A percentile compares a stretch with the other conserved stretches of the same genome.
These are phyloP conservation scores for Kradibia gibbosae DNA, from an alignment of 1,140 invertebrate species.

Conservation along the genomic window DNA sequence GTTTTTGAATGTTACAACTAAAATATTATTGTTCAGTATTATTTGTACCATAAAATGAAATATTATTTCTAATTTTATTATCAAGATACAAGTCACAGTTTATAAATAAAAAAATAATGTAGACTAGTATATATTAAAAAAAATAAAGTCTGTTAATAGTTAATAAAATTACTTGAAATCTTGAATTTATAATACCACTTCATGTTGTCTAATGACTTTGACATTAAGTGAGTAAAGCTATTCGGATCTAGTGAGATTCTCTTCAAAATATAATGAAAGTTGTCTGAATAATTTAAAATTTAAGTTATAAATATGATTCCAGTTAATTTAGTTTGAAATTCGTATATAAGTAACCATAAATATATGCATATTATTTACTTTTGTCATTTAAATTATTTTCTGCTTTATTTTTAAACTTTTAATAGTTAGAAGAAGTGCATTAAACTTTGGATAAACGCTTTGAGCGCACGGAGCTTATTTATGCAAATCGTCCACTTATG, in stretches of 20 bases:
- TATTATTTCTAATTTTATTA: no score
- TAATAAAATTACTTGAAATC: neutral
- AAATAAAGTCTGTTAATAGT: no score
- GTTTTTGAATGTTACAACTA: no score
- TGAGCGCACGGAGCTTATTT: constrained; percentile 14
- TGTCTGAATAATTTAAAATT: neutral
- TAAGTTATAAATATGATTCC: neutral
- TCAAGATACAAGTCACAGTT: no score
- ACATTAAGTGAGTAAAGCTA: neutral
- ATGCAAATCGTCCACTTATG: constrained; percentile 42
- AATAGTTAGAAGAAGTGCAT: neutral
- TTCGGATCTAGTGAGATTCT: no score
- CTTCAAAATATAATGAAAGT: neutral
- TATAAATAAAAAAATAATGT: no score
- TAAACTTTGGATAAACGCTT: constrained; percentile 29
- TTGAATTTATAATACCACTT: neutral
- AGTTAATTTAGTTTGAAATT: neutral
- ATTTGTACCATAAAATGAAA: no score
- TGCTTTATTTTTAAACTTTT: constrained; percentile 1
- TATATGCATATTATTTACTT: neutral
- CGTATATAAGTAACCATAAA: neutral
- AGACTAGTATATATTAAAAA: no score
- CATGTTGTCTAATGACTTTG: neutral
- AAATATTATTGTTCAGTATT: no score
- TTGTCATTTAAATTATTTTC: neutral